A percentile compares a stretch with the other conserved stretches of the same genome.
Conservation (phyloP, 2,888 invertebrate species). For the Ichneumoninae sp. region DNA sequence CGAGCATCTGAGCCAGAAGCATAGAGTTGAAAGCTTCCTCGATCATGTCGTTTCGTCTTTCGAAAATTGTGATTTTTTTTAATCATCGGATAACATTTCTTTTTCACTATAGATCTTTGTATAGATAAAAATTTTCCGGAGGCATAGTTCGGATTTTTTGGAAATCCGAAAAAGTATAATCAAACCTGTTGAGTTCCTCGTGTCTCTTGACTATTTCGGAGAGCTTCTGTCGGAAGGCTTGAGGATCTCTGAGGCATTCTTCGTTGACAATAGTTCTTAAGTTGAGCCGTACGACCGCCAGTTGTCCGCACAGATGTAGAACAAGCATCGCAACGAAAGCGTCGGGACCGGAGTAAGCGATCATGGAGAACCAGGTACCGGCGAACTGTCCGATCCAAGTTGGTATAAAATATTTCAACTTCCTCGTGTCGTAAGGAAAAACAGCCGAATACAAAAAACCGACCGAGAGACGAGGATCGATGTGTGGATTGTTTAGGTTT, state of each 20-base stretch:
- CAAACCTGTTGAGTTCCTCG: conserved; percentile 69
- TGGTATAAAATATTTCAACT: conserved; percentile 72
- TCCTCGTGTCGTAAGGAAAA: conserved; percentile 74
- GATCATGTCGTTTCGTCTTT: conserved; percentile 68
- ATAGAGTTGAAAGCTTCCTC: conserved; percentile 75
- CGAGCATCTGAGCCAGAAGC: conserved; percentile 74
- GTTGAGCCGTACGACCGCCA: conserved; percentile 62
- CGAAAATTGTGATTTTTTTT: conserved; percentile 4
- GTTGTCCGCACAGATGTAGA: conserved; percentile 76
- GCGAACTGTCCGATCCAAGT: conserved; percentile 74
- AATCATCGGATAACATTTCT: neutral
- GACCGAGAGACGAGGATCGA: conserved; percentile 64
- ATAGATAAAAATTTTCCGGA: neutral
- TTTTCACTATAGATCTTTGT: neutral
- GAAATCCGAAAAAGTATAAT: neutral
- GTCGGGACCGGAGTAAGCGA: conserved; percentile 75
- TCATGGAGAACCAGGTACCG: conserved; percentile 70
- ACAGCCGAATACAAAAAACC: conserved; percentile 65
- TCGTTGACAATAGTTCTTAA: conserved; percentile 59
- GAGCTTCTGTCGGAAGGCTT: conserved; percentile 48
- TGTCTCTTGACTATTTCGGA: conserved; percentile 65
- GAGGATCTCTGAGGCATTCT: conserved; percentile 23
- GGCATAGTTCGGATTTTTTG: neutral
- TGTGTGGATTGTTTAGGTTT: conserved; percentile 56
- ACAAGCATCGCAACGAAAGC: conserved; percentile 74